These are phyloP conservation scores for Entelurus aequoreus DNA, from an alignment of 2,113 vertebrate genomes.

Conservation along the genomic window DNA sequence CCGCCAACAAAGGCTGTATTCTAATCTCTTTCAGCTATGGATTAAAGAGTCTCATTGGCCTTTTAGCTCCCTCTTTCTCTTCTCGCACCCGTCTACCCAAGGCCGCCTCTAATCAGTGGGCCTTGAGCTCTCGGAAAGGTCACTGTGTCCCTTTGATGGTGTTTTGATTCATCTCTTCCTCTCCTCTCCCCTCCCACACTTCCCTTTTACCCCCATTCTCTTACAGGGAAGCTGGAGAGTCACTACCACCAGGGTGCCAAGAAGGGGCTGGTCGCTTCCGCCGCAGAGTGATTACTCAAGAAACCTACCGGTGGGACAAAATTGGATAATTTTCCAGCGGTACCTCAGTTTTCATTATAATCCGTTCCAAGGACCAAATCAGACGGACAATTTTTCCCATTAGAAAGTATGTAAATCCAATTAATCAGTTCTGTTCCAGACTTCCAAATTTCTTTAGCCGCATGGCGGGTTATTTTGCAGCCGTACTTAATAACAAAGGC, in stretches of 20 bases:
- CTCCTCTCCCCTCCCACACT: constrained; percentile 39
- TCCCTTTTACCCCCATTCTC: constrained; percentile 34
- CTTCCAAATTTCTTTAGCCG: too few species aligned
- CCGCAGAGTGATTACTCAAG: constrained; percentile 52
- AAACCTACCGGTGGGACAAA: constrained; percentile 7
- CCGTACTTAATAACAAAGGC: too few species aligned
- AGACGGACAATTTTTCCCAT: too few species aligned
- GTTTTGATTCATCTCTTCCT: constrained; percentile 68
- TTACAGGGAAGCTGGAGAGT: constrained; percentile 90
- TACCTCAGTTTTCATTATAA: too few species aligned
- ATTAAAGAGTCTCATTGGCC: constrained; percentile 45
- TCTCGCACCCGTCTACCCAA: constrained; percentile 18
- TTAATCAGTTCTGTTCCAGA: too few species aligned
- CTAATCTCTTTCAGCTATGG: constrained; percentile 27
- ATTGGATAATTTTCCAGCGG: background rate
- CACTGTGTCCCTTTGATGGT: constrained; percentile 69
- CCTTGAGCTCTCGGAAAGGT: constrained; percentile 68
- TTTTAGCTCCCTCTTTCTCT: constrained; percentile 26
- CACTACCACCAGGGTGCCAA: constrained; percentile 94
- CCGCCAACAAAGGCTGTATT: constrained; percentile 26
- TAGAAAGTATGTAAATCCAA: too few species aligned
- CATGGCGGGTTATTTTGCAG: too few species aligned
- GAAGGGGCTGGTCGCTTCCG: constrained; percentile 87
- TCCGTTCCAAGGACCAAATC: too few species aligned
- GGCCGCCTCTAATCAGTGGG: constrained; percentile 62